A percentile compares a stretch with the other conserved stretches of the same genome.
phyloP scores from a whole-genome alignment of 2,797 vertebrate genomes.

The Premnoplex brunnescens region DNA sequence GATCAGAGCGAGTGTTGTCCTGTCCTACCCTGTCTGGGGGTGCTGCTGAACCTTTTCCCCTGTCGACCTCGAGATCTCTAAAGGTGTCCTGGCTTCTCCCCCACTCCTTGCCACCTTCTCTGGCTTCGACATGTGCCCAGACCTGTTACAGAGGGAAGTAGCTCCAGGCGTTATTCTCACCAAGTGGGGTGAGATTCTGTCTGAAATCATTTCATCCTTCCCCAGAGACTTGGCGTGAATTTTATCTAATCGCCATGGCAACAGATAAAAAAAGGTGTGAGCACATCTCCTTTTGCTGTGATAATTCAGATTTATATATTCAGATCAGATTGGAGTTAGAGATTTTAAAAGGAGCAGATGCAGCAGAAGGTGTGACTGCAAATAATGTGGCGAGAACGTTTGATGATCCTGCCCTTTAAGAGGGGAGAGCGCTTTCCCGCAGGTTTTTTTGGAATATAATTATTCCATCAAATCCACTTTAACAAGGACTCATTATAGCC shows the following conservation, averaged over 20 bases:
- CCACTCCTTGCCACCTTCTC: neutral
- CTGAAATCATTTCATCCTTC: conserved; percentile 85
- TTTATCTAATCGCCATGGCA: conserved; percentile 97
- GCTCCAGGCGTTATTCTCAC: conserved; percentile 68
- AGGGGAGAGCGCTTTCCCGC: conserved; percentile 71
- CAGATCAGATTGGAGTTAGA: conserved; percentile 84
- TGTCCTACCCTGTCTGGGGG: neutral
- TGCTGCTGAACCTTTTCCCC: neutral
- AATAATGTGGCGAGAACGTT: conserved; percentile 76
- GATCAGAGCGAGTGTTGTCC: neutral
- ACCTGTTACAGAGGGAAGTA: conserved; percentile 71
- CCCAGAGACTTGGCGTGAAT: conserved; percentile 94
- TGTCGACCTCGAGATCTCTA: neutral
- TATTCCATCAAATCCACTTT: conserved; percentile 79
- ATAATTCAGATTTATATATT: conserved; percentile 87
- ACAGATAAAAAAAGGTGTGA: conserved; percentile 87
- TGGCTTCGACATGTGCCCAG: conserved; percentile 71
- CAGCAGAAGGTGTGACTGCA: conserved; percentile 77
- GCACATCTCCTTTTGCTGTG: conserved; percentile 81
- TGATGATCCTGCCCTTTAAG: conserved; percentile 80
- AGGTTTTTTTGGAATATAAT: conserved; percentile 75
- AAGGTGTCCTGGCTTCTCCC: conserved; percentile 48
- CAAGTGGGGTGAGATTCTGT: conserved; percentile 81
- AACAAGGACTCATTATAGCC: conserved; percentile 76
- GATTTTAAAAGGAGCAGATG: conserved; percentile 80